Percentiles rank a stretch among this genome's conserved stretches.
Evolutionary conservation across 1,140 invertebrate species (phyloP).

Genomic region (Psilanteris sp.): DNA sequence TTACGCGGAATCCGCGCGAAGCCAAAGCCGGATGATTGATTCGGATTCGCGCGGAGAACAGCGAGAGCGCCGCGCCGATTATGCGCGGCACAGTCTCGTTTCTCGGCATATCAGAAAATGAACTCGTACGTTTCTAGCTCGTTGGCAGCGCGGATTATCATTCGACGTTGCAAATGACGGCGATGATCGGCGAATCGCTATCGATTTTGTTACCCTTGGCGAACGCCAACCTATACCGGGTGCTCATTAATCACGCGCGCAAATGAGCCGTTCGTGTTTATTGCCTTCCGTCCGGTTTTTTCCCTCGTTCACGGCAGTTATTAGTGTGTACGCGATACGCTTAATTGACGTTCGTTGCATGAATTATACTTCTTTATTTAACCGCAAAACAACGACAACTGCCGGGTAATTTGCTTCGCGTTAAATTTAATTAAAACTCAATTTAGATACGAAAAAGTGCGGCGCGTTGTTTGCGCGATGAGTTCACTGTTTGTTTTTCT

Average conservation of each 20-base stretch:
- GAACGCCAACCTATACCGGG: conserved; percentile 25
- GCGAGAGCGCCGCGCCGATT: conserved; percentile 25
- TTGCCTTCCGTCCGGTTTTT: conserved; percentile 5
- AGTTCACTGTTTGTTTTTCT: too few species aligned
- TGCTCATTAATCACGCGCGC: conserved; percentile 49
- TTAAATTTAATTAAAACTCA: conserved; percentile 28
- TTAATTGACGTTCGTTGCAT: conserved; percentile 34
- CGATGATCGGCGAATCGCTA: conserved; percentile 50
- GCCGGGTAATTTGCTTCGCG: conserved; percentile 11
- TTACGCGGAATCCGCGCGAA: too few species aligned
- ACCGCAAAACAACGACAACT: conserved; percentile 16
- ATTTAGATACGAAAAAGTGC: conserved; percentile 12
- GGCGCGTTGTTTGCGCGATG: too few species aligned
- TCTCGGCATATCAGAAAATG: conserved; percentile 24
- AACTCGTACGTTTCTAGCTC: conserved; percentile 15
- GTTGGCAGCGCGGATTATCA: conserved; percentile 26
- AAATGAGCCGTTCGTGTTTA: conserved; percentile 36
- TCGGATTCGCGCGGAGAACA: conserved; percentile 26
- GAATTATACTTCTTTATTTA: conserved; percentile 32
- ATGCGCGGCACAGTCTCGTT: background rate
- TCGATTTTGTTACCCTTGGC: conserved; percentile 61
- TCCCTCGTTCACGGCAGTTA: conserved; percentile 1
- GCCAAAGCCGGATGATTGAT: conserved; percentile 18
- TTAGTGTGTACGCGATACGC: conserved; percentile 23
- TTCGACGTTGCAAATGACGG: conserved; percentile 57